Evolutionary conservation across 2,888 invertebrate species (phyloP).

Genomic region (Resseliella maxima): DNA sequence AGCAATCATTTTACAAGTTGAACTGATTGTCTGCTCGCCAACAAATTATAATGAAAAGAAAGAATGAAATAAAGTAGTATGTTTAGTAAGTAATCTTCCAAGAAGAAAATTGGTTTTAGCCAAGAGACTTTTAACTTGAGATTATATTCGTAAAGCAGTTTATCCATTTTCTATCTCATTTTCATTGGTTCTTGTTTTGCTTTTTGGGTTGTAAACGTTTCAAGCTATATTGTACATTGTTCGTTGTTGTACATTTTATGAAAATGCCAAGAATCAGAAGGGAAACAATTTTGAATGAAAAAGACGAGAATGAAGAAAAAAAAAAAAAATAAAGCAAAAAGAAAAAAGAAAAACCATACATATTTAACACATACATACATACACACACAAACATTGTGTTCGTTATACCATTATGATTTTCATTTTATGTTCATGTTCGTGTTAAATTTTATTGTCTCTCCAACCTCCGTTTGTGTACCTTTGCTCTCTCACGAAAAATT

Average conservation of each 20-base stretch:
- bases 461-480: neutral
- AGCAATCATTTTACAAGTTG: neutral
- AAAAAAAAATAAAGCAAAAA: no score
- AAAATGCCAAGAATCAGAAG: no score
- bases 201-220: neutral
- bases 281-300: no score
- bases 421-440: neutral
- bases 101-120: conserved; percentile 44
- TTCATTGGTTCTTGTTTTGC: neutral
- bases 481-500: neutral
- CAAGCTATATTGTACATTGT: no score
- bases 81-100: conserved; percentile 11
- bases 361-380: no score
- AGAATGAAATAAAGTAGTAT: neutral
- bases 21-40: neutral
- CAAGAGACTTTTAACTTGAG: conserved; percentile 28
- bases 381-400: neutral
- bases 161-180: neutral
- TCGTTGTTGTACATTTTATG: no score
- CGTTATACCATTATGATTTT: neutral
- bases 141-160: conserved; percentile 19
- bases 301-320: no score
- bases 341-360: no score
- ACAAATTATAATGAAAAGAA: neutral
- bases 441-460: conserved; percentile 14